These are phyloP conservation scores for Chromoteleia sp. DNA, from an alignment of 2,888 invertebrate genomes.

Conservation along the genomic window DNA sequence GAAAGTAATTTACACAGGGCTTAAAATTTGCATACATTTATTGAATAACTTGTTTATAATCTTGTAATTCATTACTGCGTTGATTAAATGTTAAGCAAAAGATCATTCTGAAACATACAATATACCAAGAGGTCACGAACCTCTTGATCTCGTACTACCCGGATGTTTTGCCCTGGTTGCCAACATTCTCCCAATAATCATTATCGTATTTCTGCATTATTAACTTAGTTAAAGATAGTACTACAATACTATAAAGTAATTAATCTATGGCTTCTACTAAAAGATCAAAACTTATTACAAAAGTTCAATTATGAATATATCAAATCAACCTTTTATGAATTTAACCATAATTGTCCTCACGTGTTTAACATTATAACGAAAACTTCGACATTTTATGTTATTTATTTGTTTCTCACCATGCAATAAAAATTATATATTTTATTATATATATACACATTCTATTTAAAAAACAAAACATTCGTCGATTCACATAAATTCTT, in stretches of 20 bases:
- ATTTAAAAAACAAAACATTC: too few species aligned
- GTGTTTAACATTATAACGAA: too few species aligned
- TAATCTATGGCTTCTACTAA: background rate
- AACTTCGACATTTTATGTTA: too few species aligned
- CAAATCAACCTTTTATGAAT: background rate
- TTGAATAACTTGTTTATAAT: too few species aligned
- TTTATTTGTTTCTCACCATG: too few species aligned
- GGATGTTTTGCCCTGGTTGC: constrained; percentile 75
- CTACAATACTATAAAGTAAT: background rate
- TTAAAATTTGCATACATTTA: too few species aligned
- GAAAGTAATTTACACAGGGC: too few species aligned
- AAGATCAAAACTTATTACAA: background rate
- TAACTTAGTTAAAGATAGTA: background rate
- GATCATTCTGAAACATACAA: constrained; percentile 16
- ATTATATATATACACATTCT: too few species aligned
- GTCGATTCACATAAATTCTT: background rate
- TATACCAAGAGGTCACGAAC: constrained; percentile 62
- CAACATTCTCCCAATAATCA: constrained; percentile 71
- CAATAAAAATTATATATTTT: too few species aligned
- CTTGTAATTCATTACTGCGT: too few species aligned
- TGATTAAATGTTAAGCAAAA: constrained; percentile 26
- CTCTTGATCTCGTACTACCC: constrained; percentile 73
- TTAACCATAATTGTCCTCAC: too few species aligned
- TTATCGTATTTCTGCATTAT: constrained; percentile 22
- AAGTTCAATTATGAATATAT: background rate